Evolutionary conservation across 2,113 vertebrate species (phyloP).

Genomic region (Pao palembangensis): DNA sequence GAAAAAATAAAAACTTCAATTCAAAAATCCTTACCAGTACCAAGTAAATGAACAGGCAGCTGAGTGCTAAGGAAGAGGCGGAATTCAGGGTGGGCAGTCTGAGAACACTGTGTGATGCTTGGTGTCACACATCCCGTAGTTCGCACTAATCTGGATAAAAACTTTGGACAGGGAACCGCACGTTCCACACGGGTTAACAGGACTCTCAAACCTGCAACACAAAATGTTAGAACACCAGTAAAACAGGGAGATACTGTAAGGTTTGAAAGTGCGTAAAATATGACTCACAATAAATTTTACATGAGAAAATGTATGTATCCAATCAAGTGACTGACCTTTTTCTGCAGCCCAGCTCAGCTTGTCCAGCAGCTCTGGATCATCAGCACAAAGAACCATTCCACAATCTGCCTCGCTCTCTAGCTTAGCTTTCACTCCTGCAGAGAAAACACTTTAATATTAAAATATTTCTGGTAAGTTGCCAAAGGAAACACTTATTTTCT

Average conservation of each 20-base stretch:
- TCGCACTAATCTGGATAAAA: slow-evolving; percentile 49
- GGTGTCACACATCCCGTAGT: slow-evolving; percentile 4
- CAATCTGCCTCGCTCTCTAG: slow-evolving; percentile 41
- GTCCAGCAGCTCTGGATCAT: slow-evolving; percentile 68
- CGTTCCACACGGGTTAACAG: slow-evolving; percentile 73
- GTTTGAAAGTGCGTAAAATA: not conserved
- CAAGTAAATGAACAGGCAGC: slow-evolving; percentile 66
- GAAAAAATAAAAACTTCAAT: not conserved
- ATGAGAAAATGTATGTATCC: not conserved
- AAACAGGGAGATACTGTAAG: not conserved
- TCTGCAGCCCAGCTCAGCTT: slow-evolving; percentile 69
- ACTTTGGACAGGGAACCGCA: slow-evolving; percentile 16
- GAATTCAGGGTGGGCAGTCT: slow-evolving; percentile 60
- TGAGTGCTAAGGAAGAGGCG: slow-evolving; percentile 76
- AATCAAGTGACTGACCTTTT: slow-evolving; percentile 41
- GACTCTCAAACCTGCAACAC: slow-evolving; percentile 68
- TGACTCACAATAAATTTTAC: too few relatives aligned
- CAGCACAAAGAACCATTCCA: slow-evolving; percentile 64
- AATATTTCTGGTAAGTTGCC: not conserved
- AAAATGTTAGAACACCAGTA: not conserved
- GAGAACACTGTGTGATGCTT: slow-evolving; percentile 7
- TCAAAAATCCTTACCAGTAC: slow-evolving; percentile 66
- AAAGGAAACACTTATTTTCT: not conserved
- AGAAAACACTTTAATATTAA: not conserved
- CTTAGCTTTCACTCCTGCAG: slow-evolving; percentile 19